A percentile compares a stretch with the other conserved stretches of the same genome.
Evolutionary conservation across 2,797 vertebrate genomes (phyloP).

Genomic region (Pogoniulus pusillus): DNA sequence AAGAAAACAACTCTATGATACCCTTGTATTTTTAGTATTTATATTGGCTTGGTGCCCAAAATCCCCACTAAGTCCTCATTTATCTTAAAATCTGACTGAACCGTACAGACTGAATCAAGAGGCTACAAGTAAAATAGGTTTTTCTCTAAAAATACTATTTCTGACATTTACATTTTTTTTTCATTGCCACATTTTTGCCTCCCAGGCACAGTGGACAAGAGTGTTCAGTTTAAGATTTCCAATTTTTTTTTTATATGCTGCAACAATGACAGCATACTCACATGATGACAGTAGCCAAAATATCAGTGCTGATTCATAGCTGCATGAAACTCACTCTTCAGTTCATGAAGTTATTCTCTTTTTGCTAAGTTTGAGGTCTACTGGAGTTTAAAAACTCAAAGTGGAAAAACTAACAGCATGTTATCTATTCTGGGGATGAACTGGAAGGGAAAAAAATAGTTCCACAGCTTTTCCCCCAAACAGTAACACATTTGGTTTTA

Average conservation of each 20-base stretch:
- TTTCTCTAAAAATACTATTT: background rate
- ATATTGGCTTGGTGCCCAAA: background rate
- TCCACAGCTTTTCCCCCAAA: conserved; percentile 59
- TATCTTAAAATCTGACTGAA: background rate
- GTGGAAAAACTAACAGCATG: conserved; percentile 52
- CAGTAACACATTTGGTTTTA: conserved; percentile 49
- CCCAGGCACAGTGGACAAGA: conserved; percentile 3
- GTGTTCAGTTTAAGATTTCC: conserved; percentile 25
- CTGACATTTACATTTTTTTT: background rate
- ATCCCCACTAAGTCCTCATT: background rate
- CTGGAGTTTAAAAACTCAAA: conserved; percentile 42
- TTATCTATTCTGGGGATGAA: conserved; percentile 52
- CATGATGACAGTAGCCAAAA: conserved; percentile 39
- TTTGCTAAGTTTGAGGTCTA: conserved; percentile 49
- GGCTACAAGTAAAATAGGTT: background rate
- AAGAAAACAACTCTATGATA: conserved; percentile 38
- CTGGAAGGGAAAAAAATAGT: conserved; percentile 4
- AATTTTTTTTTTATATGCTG: conserved; percentile 35
- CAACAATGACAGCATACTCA: conserved; percentile 56
- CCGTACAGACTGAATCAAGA: background rate
- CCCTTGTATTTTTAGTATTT: conserved; percentile 38
- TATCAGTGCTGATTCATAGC: conserved; percentile 62
- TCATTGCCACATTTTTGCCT: background rate
- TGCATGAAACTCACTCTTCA: conserved; percentile 39
- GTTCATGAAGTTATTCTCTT: conserved; percentile 51